These are phyloP conservation scores for Habroteleia sp. DNA, from an alignment of 2,888 invertebrate species.

Conservation along the genomic window DNA sequence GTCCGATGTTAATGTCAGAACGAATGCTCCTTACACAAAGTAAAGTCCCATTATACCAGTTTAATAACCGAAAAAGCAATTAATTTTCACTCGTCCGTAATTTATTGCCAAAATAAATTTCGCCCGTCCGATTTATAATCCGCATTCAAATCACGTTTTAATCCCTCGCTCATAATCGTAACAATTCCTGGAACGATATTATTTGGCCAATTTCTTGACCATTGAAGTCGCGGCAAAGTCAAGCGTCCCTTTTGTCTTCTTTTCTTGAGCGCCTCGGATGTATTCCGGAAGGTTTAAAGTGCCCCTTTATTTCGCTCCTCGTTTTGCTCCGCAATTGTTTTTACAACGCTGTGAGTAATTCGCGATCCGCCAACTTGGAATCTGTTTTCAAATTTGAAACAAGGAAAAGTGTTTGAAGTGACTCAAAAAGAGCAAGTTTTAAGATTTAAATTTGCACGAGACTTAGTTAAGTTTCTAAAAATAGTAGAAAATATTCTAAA, in stretches of 20 bases:
- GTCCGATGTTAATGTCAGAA: neutral
- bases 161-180: constrained; percentile 31
- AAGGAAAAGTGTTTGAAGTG: too few relatives aligned
- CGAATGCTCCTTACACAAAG: constrained; percentile 5
- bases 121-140: constrained; percentile 30
- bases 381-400: too few relatives aligned
- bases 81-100: constrained; percentile 30
- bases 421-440: too few relatives aligned
- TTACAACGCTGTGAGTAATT: too few relatives aligned
- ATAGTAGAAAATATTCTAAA: too few relatives aligned
- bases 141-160: constrained; percentile 21
- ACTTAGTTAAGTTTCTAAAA: too few relatives aligned
- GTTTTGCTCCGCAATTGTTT: constrained; percentile 6
- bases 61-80: constrained; percentile 30
- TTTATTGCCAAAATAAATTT: constrained; percentile 30
- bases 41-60: constrained; percentile 14
- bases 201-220: constrained; percentile 36
- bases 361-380: too few relatives aligned
- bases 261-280: neutral
- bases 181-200: constrained; percentile 57
- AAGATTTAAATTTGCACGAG: too few relatives aligned
- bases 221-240: constrained; percentile 20
- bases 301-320: neutral
- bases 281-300: constrained; percentile 5
- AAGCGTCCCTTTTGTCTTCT: constrained; percentile 15